phyloP scores from a whole-genome alignment of 2,797 vertebrate species.

The Pantherophis alleghaniensis region DNA sequence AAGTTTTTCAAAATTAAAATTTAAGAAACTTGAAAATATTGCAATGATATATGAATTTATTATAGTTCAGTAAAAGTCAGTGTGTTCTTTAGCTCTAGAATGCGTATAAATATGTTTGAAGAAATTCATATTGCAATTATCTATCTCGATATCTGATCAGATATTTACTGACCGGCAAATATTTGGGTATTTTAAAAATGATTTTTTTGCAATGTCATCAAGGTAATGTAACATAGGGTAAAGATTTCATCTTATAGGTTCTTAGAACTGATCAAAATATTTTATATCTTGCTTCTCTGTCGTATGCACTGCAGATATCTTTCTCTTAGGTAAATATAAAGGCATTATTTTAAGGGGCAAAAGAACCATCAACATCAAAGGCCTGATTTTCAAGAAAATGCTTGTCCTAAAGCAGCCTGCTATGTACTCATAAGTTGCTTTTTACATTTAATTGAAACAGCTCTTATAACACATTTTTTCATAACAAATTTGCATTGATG shows the following conservation, averaged over 20 bases:
- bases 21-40: slow-evolving; percentile 44
- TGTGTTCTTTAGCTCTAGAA: background rate
- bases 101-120: slow-evolving; percentile 10
- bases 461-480: background rate
- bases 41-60: slow-evolving; percentile 19
- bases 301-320: background rate
- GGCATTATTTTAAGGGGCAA: background rate
- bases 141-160: background rate
- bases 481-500: background rate
- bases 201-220: background rate
- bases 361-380: background rate
- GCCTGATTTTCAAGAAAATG: background rate
- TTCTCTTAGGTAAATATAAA: slow-evolving; percentile 29
- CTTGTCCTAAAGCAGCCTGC: background rate
- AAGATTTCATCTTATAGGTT: background rate
- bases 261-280: background rate
- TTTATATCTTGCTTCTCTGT: background rate
- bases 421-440: background rate
- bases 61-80: background rate
- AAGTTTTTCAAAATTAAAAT: slow-evolving; percentile 13
- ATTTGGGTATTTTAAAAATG: background rate
- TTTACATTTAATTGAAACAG: background rate
- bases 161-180: background rate
- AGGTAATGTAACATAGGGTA: background rate
- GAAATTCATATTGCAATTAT: slow-evolving; percentile 6